Percentiles rank a stretch among this genome's conserved stretches.
These are phyloP conservation scores for Pseudorhombus dupliciocellatus DNA, from an alignment of 2,113 vertebrate species.

Conservation along the genomic window DNA sequence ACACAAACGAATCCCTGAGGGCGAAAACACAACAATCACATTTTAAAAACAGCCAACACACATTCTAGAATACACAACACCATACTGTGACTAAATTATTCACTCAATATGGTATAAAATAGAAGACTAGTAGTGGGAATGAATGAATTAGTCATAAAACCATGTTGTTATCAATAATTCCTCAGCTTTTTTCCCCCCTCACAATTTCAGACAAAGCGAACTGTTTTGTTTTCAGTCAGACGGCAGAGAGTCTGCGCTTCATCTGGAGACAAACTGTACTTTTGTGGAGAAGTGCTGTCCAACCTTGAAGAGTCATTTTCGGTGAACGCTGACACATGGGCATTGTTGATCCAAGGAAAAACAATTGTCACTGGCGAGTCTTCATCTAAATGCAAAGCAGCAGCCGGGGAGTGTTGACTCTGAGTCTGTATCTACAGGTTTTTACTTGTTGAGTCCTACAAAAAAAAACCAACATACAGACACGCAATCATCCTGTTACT, in stretches of 20 bases:
- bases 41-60: too few species aligned
- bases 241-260: not conserved
- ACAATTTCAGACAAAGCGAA: not conserved
- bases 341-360: conserved; percentile 9
- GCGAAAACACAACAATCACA: not conserved
- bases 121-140: not conserved
- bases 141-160: not conserved
- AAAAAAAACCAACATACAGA: not conserved
- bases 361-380: not conserved
- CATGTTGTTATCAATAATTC: too few species aligned
- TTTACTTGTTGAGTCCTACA: not conserved
- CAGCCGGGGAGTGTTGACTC: conserved; percentile 2
- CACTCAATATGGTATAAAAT: not conserved
- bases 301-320: conserved; percentile 14
- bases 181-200: not conserved
- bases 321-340: conserved; percentile 1
- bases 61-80: too few species aligned
- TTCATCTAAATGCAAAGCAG: conserved; percentile 47
- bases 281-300: conserved; percentile 1
- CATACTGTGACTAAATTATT: not conserved
- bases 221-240: not conserved
- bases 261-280: conserved; percentile 19
- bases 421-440: not conserved
- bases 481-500: not conserved
- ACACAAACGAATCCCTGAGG: not conserved